phyloP scores from a whole-genome alignment of 2,888 invertebrate species.

The Leucania comma region DNA sequence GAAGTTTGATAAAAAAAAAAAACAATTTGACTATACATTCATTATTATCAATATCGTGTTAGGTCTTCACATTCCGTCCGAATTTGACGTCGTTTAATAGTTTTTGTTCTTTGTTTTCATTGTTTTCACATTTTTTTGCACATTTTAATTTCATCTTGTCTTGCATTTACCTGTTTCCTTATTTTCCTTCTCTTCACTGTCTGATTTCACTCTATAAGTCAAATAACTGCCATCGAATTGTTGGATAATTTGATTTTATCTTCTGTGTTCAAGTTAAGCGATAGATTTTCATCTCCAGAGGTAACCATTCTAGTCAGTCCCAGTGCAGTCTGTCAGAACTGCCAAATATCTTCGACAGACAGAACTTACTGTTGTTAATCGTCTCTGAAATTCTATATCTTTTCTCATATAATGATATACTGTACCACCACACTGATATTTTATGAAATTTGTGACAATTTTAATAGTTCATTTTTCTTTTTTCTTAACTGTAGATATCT shows the following conservation, averaged over 20 bases:
- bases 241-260: conserved; percentile 5
- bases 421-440: too few relatives aligned
- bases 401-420: neutral
- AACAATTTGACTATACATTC: conserved; percentile 10
- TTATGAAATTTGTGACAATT: too few relatives aligned
- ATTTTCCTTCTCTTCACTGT: conserved; percentile 8
- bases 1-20: neutral
- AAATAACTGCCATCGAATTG: neutral
- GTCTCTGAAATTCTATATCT: too few relatives aligned
- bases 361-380: neutral
- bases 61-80: conserved; percentile 64
- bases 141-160: neutral
- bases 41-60: conserved; percentile 45
- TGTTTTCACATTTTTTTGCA: neutral
- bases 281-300: conserved; percentile 21
- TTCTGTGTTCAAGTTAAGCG: neutral
- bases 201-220: neutral
- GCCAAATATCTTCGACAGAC: conserved; percentile 18
- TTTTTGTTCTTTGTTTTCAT: neutral
- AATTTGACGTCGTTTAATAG: conserved; percentile 30
- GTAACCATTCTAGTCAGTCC: neutral
- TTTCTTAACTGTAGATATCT: too few relatives aligned
- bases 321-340: conserved; percentile 1
- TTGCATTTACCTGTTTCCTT: neutral
- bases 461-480: too few relatives aligned